phyloP scores from a whole-genome alignment of 2,113 vertebrate genomes.

The Desmodus rotundus region DNA sequence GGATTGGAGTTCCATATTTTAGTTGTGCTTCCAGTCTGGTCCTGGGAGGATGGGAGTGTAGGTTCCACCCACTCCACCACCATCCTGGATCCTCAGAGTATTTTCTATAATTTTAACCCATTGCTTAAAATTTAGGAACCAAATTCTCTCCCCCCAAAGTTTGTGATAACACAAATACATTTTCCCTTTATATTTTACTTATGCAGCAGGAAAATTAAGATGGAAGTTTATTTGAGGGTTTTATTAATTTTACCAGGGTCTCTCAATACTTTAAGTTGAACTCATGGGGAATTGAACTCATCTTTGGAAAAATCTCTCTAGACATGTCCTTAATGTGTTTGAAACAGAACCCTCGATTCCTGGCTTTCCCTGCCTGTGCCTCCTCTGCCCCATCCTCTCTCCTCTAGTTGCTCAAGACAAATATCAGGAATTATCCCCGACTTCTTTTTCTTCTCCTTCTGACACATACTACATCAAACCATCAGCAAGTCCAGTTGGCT shows the following conservation, averaged over 20 bases:
- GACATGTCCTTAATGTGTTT: neutral
- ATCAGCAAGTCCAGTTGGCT: neutral
- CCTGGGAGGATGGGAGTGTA: no score
- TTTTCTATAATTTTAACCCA: no score
- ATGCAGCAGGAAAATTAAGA: neutral
- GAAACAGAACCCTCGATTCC: neutral
- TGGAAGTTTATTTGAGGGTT: neutral
- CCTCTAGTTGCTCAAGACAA: neutral
- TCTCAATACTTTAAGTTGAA: neutral
- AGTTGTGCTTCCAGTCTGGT: no score
- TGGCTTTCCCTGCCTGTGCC: neutral
- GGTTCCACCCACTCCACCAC: no score
- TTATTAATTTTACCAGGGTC: neutral
- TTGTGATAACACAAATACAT: neutral
- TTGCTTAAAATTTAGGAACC: neutral
- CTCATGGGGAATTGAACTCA: neutral
- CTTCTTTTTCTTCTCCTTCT: neutral
- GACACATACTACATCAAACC: neutral
- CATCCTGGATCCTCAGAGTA: no score
- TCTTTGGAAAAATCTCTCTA: neutral
- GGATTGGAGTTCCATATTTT: no score
- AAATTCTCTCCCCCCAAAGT: neutral
- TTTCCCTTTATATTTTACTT: neutral
- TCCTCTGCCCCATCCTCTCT: neutral
- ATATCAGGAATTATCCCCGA: neutral